Base-by-base conservation (phyloP, 1,140 invertebrate genomes). In the Orchestia grillus region DNA sequence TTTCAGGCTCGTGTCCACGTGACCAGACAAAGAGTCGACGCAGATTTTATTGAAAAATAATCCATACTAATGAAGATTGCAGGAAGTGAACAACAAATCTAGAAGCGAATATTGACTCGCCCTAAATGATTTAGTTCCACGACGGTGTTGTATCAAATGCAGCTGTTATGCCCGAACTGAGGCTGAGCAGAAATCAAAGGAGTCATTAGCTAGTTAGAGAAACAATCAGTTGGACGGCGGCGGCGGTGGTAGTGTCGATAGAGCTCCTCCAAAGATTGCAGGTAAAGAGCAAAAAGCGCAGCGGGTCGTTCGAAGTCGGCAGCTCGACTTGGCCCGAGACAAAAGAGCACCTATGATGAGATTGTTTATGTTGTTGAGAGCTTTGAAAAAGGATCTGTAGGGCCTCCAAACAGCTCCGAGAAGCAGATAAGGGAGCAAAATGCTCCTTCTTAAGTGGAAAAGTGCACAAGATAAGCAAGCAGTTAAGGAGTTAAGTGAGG, bases 361-460 rank as follows among this genome's bases (percentile, higher is more conserved):
- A 92, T 92, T 92, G 90, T 92, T 92, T 92, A 92, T 92, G 90
- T 92, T 92, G 90, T 92, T 92, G 90, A 92, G 90, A 92, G 90
- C 90, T 42, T 92, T 44, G 90, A 42, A 92, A 88, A 92, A 92
- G 90, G 90, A 92, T 92, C 90, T 92, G 90, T 92, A 92, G 90
- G 42, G 90, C 41, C 90, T 92, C 90, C 90, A 44, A 92, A 92
- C 90, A 43, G 90, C 90, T 42, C 90, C 90, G 42, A 92, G 90
- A 92, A 92, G 41, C 90, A 92, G 90, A 92, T 92, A 92, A 92
- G 90, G 42, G 42, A 44, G 90, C 90, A 92, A 92, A 92, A 92
- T 92, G 90, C 90, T 42, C 90, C 90, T 92, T 92, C 90, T 92
- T 92, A 92, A 92, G 90, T 92, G 90, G 90, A 92, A 92, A 92